Conservation (phyloP, 2,797 vertebrate species). For the Liasis olivaceus region DNA sequence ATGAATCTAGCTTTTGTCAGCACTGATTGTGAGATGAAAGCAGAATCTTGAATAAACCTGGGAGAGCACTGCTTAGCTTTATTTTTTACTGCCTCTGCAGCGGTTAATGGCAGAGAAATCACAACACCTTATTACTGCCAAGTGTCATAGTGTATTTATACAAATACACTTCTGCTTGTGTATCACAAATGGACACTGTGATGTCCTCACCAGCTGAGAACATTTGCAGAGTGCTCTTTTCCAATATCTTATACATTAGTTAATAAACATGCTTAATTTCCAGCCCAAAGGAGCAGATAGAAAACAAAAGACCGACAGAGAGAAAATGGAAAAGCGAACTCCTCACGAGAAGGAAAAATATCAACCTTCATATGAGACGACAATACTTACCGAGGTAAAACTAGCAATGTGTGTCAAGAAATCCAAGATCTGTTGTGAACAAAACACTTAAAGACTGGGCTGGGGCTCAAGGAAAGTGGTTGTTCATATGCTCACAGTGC, state of each 20-base stretch:
- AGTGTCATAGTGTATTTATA: neutral
- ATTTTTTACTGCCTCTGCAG: neutral
- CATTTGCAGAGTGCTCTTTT: neutral
- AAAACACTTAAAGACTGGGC: neutral
- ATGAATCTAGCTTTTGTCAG: neutral
- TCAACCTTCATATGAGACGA: conserved; percentile 80
- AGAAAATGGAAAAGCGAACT: conserved; percentile 82
- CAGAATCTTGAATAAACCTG: neutral
- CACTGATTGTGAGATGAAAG: neutral
- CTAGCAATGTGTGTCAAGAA: neutral
- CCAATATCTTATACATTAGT: neutral
- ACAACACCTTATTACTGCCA: neutral
- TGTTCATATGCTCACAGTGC: neutral
- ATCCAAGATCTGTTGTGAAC: neutral
- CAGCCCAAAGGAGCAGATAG: conserved; percentile 82
- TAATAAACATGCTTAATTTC: conserved; percentile 45
- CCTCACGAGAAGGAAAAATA: conserved; percentile 81
- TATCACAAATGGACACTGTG: neutral
- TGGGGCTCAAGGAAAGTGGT: neutral
- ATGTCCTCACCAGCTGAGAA: neutral
- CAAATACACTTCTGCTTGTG: neutral
- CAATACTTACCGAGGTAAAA: conserved; percentile 79
- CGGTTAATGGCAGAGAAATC: neutral
- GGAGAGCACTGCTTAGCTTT: neutral
- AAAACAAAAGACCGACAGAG: conserved; percentile 81